A percentile compares a stretch with the other conserved stretches of the same genome.
Conservation (phyloP, 2,113 vertebrate genomes). For the Tautogolabrus adspersus region DNA sequence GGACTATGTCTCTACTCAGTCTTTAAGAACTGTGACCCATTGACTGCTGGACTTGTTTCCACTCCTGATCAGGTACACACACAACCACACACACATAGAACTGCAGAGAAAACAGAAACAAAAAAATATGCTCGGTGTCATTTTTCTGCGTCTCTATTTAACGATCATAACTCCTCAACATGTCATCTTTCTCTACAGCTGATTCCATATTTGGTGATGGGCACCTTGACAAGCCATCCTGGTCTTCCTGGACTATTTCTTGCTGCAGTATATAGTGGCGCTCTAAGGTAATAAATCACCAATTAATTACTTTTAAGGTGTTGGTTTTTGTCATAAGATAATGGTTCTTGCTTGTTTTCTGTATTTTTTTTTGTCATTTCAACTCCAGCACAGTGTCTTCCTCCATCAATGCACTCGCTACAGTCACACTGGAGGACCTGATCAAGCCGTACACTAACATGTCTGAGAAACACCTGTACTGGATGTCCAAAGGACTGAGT, state of each 20-base stretch:
- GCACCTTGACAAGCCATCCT: slow-evolving; percentile 81
- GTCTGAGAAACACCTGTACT: slow-evolving; percentile 85
- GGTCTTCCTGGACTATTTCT: slow-evolving; percentile 89
- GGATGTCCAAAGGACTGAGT: slow-evolving; percentile 88
- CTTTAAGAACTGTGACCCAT: slow-evolving; percentile 93
- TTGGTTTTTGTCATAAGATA: not conserved
- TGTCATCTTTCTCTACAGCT: slow-evolving; percentile 68
- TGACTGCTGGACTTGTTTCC: slow-evolving; percentile 85
- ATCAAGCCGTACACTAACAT: slow-evolving; percentile 82
- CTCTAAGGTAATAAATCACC: slow-evolving; percentile 78
- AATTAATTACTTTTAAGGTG: not conserved
- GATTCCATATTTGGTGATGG: slow-evolving; percentile 87
- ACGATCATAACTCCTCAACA: not conserved
- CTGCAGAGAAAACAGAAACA: too few species aligned
- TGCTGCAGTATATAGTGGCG: slow-evolving; percentile 86
- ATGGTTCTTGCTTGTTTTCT: not conserved
- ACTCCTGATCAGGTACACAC: slow-evolving; percentile 90
- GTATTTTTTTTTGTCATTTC: not conserved
- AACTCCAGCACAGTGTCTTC: slow-evolving; percentile 89
- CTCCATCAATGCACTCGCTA: slow-evolving; percentile 89
- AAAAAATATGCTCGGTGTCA: not conserved
- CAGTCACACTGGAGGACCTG: slow-evolving; percentile 89
- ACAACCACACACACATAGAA: too few species aligned
- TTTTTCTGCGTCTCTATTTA: not conserved
- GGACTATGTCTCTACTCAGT: slow-evolving; percentile 92